Conservation (phyloP, 2,797 vertebrate species). For the Betta splendens region DNA sequence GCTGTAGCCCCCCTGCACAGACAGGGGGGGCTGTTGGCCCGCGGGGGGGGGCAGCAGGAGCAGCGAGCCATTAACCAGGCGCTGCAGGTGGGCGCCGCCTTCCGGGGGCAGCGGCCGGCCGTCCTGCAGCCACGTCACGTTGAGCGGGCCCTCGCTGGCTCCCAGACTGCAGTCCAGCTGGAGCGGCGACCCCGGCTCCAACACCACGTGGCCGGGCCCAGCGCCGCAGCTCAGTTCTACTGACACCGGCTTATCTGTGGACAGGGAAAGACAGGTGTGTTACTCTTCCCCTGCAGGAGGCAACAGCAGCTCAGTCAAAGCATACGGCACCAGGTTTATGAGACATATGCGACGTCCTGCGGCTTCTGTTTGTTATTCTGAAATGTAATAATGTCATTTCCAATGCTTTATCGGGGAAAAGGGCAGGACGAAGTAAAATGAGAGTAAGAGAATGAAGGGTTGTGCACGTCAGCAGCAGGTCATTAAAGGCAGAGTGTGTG, state of each 20-base stretch:
- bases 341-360: too few species aligned
- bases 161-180: conserved; percentile 88
- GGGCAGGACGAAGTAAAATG: too few species aligned
- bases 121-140: conserved; percentile 90
- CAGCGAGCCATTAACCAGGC: conserved; percentile 89
- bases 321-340: too few species aligned
- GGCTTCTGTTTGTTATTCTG: too few species aligned
- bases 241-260: conserved; percentile 77
- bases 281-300: not conserved
- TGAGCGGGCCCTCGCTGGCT: conserved; percentile 76
- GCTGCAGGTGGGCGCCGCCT: conserved; percentile 73
- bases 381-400: too few species aligned
- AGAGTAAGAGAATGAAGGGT: conserved; percentile 58
- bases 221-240: conserved; percentile 91
- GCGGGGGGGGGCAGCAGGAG: conserved; percentile 72
- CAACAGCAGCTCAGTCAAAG: not conserved
- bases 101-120: conserved; percentile 78
- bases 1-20: conserved; percentile 89
- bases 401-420: too few species aligned
- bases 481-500: conserved; percentile 54
- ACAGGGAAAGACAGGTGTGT: conserved; percentile 8
- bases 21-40: conserved; percentile 46
- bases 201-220: conserved; percentile 85
- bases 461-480: conserved; percentile 67
- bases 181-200: conserved; percentile 84